Percentiles rank a stretch among this genome's conserved stretches.
phyloP scores from a whole-genome alignment of 2,888 invertebrate species.

The Drosophila paranaensis region DNA sequence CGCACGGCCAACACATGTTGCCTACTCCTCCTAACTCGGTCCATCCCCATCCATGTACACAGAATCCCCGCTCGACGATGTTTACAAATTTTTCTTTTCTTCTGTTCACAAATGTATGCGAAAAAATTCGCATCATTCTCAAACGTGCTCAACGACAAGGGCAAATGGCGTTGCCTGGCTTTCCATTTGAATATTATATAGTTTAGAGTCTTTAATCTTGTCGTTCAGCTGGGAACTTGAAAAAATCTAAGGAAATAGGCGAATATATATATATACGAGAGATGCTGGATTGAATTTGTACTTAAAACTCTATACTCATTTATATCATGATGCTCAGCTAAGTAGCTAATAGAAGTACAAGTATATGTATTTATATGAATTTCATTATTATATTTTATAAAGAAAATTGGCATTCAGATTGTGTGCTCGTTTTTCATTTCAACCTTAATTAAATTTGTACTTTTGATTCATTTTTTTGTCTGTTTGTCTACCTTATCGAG shows the following conservation, averaged over 20 bases:
- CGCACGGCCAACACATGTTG: slow-evolving; percentile 46
- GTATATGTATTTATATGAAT: too few species aligned
- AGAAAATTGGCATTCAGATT: background rate
- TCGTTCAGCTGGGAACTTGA: background rate
- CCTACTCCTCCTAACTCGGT: slow-evolving; percentile 4
- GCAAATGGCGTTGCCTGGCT: slow-evolving; percentile 1
- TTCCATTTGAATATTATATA: slow-evolving; percentile 30
- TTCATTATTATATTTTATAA: background rate
- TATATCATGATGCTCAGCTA: too few species aligned
- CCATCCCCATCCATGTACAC: background rate
- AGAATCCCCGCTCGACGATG: slow-evolving; percentile 28
- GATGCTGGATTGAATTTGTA: too few species aligned
- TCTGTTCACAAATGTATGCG: slow-evolving; percentile 46
- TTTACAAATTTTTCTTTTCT: slow-evolving; percentile 39
- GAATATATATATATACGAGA: too few species aligned
- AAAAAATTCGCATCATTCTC: slow-evolving; percentile 48
- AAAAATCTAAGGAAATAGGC: background rate
- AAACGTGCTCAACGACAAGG: slow-evolving; percentile 38
- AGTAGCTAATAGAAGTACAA: too few species aligned
- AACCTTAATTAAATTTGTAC: background rate
- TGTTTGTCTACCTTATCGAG: slow-evolving; percentile 6
- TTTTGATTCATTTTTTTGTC: background rate
- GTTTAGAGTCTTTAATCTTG: slow-evolving; percentile 8
- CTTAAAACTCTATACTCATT: too few species aligned
- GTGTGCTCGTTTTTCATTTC: too few species aligned